Conservation (phyloP, 2,888 invertebrate genomes). For the Drosophila eohydei region DNA sequence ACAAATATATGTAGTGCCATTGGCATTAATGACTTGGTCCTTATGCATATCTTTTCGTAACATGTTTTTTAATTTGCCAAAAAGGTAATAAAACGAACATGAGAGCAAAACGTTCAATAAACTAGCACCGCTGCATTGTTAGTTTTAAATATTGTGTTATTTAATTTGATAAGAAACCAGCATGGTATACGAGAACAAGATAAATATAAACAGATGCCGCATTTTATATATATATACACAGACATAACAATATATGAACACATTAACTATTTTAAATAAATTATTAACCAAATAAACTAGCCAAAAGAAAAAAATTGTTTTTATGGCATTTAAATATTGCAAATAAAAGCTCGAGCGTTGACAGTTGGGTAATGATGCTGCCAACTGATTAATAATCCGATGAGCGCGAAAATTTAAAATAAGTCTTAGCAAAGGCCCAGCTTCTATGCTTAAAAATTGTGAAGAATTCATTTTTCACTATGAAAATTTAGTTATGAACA, state of each 20-base stretch:
- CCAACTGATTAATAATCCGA: not conserved
- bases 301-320: slow-evolving; percentile 57
- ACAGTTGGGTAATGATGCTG: not conserved
- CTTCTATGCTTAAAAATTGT: too few species aligned
- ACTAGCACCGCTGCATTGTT: slow-evolving; percentile 71
- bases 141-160: slow-evolving; percentile 77
- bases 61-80: slow-evolving; percentile 64
- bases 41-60: slow-evolving; percentile 75
- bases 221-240: slow-evolving; percentile 63
- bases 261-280: slow-evolving; percentile 73
- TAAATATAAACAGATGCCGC: slow-evolving; percentile 49
- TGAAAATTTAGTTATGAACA: not conserved
- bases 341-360: not conserved
- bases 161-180: slow-evolving; percentile 70
- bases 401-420: not conserved
- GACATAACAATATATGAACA: slow-evolving; percentile 49
- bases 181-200: slow-evolving; percentile 64
- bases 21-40: slow-evolving; percentile 57
- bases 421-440: not conserved
- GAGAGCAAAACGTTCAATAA: slow-evolving; percentile 38
- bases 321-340: not conserved
- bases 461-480: not conserved
- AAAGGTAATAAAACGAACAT: slow-evolving; percentile 41
- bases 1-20: slow-evolving; percentile 63
- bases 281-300: slow-evolving; percentile 78